Conservation (phyloP, 2,797 vertebrate species). For the Calcarius lapponicus region DNA sequence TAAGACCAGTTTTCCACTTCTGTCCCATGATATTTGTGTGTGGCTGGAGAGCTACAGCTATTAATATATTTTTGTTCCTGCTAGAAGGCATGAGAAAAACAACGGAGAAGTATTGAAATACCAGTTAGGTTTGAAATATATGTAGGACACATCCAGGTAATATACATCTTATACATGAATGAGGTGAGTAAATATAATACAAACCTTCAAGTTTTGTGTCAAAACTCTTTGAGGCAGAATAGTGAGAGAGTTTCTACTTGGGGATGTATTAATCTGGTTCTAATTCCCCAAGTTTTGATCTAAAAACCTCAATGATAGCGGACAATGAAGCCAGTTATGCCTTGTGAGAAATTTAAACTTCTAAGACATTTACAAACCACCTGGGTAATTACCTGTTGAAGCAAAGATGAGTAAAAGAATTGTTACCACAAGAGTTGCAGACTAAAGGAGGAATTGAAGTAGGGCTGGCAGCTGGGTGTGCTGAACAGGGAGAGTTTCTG, state of each 20-base stretch:
- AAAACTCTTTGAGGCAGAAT: neutral
- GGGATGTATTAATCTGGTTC: neutral
- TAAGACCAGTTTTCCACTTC: neutral
- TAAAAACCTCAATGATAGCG: neutral
- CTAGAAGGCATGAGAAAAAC: neutral
- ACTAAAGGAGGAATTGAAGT: neutral
- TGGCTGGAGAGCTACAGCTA: neutral
- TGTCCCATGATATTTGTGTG: neutral
- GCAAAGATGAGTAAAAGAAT: neutral
- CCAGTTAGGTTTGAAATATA: fast-evolving
- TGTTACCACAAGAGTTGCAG: neutral
- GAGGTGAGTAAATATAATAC: neutral
- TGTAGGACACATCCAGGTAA: neutral
- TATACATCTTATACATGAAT: neutral
- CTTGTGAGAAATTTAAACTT: neutral
- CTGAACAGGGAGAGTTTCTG: fast-evolving
- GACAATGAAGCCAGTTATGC: neutral
- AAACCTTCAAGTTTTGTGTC: neutral
- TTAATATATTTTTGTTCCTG: neutral
- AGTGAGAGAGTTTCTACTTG: neutral
- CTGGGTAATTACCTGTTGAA: neutral
- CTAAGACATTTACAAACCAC: neutral
- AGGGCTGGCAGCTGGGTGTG: neutral
- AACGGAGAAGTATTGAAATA: neutral
- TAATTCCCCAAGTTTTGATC: neutral